Conservation (phyloP, 2,888 invertebrate species). For the Hemithea aestivaria region DNA sequence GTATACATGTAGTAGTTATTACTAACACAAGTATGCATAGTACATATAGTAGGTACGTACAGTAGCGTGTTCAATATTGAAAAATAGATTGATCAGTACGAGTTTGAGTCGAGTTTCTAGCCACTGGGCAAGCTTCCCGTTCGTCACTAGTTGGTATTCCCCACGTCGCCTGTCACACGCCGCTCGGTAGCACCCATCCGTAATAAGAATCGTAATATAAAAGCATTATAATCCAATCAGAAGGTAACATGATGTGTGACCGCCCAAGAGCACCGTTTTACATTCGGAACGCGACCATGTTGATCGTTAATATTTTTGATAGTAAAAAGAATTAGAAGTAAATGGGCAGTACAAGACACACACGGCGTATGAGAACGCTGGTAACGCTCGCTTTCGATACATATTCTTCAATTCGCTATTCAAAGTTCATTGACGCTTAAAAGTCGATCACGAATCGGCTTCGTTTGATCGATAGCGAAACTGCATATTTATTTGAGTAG, state of each 20-base stretch:
- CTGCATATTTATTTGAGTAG: slow-evolving; percentile 18
- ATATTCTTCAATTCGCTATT: slow-evolving; percentile 30
- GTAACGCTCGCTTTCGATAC: slow-evolving; percentile 32
- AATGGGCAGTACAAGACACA: slow-evolving; percentile 45
- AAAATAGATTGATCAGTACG: slow-evolving; percentile 15
- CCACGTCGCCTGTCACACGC: slow-evolving; percentile 60
- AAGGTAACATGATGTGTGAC: slow-evolving; percentile 63
- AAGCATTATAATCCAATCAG: slow-evolving; percentile 78
- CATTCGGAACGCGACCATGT: slow-evolving; percentile 58
- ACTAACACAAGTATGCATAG: too few species aligned
- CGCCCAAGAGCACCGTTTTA: slow-evolving; percentile 66
- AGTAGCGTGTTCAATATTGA: slow-evolving; percentile 1
- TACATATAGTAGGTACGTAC: too few species aligned
- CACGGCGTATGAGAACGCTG: slow-evolving; percentile 32
- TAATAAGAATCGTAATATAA: slow-evolving; percentile 76
- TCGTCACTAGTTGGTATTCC: slow-evolving; percentile 64
- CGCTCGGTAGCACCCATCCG: slow-evolving; percentile 64
- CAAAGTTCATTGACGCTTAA: slow-evolving; percentile 37
- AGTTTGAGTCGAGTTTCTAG: slow-evolving; percentile 28
- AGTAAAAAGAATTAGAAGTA: slow-evolving; percentile 61
- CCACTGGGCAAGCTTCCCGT: slow-evolving; percentile 42
- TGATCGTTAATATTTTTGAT: slow-evolving; percentile 70
- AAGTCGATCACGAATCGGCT: slow-evolving; percentile 29
- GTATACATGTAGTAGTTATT: slow-evolving; percentile 20
- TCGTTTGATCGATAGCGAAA: slow-evolving; percentile 34